A percentile compares a stretch with the other conserved stretches of the same genome.
These are phyloP conservation scores for Amphipyra tragopoginis DNA, from an alignment of 2,888 invertebrate species.

Conservation along the genomic window DNA sequence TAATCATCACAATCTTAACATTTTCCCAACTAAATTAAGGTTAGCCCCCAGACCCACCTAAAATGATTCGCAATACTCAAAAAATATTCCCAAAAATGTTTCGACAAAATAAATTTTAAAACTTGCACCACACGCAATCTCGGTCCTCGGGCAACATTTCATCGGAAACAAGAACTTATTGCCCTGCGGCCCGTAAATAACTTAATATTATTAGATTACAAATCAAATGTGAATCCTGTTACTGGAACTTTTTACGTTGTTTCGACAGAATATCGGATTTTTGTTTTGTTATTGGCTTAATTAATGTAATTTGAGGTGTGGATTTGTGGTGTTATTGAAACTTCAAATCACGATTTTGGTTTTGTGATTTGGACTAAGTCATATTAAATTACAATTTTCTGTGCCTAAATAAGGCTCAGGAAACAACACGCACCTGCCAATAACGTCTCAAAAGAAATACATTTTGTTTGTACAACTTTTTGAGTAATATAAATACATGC, in stretches of 20 bases:
- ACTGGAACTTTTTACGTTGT: slow-evolving; percentile 45
- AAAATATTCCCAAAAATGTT: too few species aligned
- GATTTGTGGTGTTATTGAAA: slow-evolving; percentile 4
- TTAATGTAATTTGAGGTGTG: slow-evolving; percentile 23
- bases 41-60: too few species aligned
- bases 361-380: neutral
- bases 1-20: too few species aligned
- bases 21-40: too few species aligned
- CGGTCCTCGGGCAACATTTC: slow-evolving; percentile 78
- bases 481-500: too few species aligned
- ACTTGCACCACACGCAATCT: slow-evolving; percentile 59
- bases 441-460: too few species aligned
- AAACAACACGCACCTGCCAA: too few species aligned
- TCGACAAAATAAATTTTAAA: too few species aligned
- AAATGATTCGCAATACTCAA: too few species aligned
- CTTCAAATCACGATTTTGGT: slow-evolving; percentile 4
- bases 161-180: slow-evolving; percentile 86
- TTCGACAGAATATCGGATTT: slow-evolving; percentile 33
- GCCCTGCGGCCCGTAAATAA: slow-evolving; percentile 80
- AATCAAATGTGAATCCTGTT: slow-evolving; percentile 78
- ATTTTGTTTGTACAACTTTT: too few species aligned
- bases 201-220: slow-evolving; percentile 85
- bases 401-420: too few species aligned
- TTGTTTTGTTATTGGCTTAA: slow-evolving; percentile 29
- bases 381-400: too few species aligned